Base-by-base conservation (phyloP, 1,140 invertebrate species). In the Chionoecetes opilio region DNA sequence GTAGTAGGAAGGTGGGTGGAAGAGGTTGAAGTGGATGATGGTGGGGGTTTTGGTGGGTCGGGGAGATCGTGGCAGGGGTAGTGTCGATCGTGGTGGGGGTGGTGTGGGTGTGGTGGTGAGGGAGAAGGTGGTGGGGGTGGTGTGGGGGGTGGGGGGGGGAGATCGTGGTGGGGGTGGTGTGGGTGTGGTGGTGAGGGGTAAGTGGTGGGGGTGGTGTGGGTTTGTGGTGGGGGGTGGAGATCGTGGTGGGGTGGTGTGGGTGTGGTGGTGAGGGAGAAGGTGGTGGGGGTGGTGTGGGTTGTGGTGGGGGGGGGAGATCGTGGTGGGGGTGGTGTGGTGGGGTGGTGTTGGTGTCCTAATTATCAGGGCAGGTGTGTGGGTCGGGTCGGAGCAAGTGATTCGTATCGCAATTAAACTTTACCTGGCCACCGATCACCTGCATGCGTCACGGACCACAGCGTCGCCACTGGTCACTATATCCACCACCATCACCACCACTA, bases 351-450 rank as follows among this genome's bases (percentile, higher is more conserved):
- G 14, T 46, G 63, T 21, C 63, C 63, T 75, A 75, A 75, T 75
- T 75, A 75, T 75, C 63, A 21, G 63, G 63, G n/a, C 63, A 75
- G 63, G 63, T 75, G 63, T 75, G 63, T 75, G 63, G 63, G 63
- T 75, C 63, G 63, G 63, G 21, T n/a, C 63, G 26, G 63, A 75
- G 63, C 63, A 75, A 26, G 63, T 75, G 63, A 75, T 75, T 75
- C 63, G 63, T 75, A 75, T 75, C 63, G 63, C 63, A 75, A 75
- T 75, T 75, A 75, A 75, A 75, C 63, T 75, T 75, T 75, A 75
- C 63, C 63, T 75, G 63, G 11, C 63, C 63, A 75, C 26, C 63
- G 63, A 6, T 75, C 63, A 75, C 63, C 63, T 75, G 63, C 63
- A 75, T 26, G 21, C n/a, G 21, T n/a, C 63, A 75, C 63, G 21